Percentiles rank a stretch among this genome's conserved stretches.
phyloP scores from a whole-genome alignment of 2,113 vertebrate genomes.

The Eurystomus gularis region DNA sequence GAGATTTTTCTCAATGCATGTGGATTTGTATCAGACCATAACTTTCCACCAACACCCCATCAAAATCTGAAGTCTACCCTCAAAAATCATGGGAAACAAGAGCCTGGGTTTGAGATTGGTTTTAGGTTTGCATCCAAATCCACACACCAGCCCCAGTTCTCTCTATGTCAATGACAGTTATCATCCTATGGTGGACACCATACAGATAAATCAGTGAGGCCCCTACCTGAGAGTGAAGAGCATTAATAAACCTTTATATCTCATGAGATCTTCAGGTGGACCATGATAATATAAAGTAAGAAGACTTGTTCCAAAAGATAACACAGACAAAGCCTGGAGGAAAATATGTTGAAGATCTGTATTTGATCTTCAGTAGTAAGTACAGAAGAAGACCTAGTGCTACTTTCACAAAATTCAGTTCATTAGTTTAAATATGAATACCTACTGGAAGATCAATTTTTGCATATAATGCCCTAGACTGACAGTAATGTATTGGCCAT shows the following conservation, averaged over 20 bases:
- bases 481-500: slow-evolving; percentile 29
- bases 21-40: neutral
- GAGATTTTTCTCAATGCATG: neutral
- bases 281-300: neutral
- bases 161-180: neutral
- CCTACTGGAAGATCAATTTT: neutral
- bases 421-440: neutral
- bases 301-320: neutral
- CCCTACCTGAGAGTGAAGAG: neutral
- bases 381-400: neutral
- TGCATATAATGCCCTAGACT: slow-evolving; percentile 6
- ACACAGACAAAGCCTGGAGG: neutral
- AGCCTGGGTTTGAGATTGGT: neutral
- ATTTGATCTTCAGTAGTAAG: neutral
- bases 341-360: neutral
- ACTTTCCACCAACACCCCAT: neutral
- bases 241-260: neutral
- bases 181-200: neutral
- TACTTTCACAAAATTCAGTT: neutral
- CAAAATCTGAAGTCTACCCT: neutral
- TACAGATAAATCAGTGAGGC: rapidly evolving
- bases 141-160: neutral
- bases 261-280: neutral
- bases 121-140: neutral
- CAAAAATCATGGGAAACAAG: neutral